Evolutionary conservation across 2,888 invertebrate genomes (phyloP).

Genomic region (Synanthedon andrenaeformis): DNA sequence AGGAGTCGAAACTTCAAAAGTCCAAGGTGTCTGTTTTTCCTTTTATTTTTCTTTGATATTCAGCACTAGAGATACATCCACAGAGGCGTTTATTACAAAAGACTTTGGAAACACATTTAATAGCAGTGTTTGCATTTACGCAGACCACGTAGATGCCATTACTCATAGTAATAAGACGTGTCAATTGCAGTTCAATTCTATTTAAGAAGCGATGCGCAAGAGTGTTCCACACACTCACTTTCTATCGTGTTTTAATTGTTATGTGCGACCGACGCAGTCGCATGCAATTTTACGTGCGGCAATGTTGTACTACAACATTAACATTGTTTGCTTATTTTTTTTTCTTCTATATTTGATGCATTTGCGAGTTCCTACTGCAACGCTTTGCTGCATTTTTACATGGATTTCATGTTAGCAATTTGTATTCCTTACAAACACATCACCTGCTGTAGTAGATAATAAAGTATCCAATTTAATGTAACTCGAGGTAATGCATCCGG

Average conservation of each 20-base stretch:
- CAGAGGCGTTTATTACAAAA: no score
- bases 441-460: no score
- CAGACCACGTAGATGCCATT: neutral
- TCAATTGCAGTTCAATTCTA: slow-evolving; percentile 31
- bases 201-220: slow-evolving; percentile 47
- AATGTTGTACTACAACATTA: slow-evolving; percentile 43
- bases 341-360: neutral
- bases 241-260: slow-evolving; percentile 67
- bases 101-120: no score
- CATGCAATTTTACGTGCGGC: slow-evolving; percentile 69
- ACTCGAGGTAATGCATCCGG: no score
- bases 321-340: slow-evolving; percentile 35
- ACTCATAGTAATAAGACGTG: slow-evolving; percentile 4
- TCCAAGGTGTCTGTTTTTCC: no score
- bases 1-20: no score
- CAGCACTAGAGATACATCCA: no score
- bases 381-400: neutral
- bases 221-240: slow-evolving; percentile 51
- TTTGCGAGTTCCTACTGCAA: neutral
- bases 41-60: no score
- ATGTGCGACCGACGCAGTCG: slow-evolving; percentile 41
- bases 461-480: no score
- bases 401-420: neutral
- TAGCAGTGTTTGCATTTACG: neutral
- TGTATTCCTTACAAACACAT: neutral